Evolutionary conservation across 2,797 vertebrate species (phyloP), one percentile per base, ranked within the genome.

Genomic region (Hippopotamyrus pictus): DNA sequence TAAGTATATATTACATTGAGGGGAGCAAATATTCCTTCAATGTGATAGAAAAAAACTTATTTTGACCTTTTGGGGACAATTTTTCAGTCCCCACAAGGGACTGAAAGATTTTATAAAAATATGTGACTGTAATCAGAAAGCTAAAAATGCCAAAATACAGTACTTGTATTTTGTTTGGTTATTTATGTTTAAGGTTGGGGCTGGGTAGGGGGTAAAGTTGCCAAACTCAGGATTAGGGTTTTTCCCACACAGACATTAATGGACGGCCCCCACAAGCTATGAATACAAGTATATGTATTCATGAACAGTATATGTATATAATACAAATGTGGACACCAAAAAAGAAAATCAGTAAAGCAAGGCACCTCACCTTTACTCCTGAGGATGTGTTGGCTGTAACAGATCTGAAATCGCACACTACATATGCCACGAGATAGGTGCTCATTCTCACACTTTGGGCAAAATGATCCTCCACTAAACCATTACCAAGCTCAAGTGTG

Each of bases 391-490:
- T 88, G 3, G 57, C 88, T 48, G 51, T 76, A 14, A 91, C 65
- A 54, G 87, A 88, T 69, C 41, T 87, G 84, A 91, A 91, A 82
- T 91, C 90, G 25, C 89, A 82, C 14, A 91, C 88, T 76, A 90
- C 85, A 46, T 76, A 91, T 6, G 90, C 90, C 57, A 91, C 89
- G 5, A 91, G 48, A 51, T 91, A 91, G 2, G 89, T 90, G 65
- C 90, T 91, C 90, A 91, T 91, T 69, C 59, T 89, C 12, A 89
- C 89, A 50, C 87, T 91, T 53, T 2, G 59, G n/a, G 88, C 86
- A 90, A 91, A 91, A 25, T 86, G 12, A 46, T 91, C 90, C 69
- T 91, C 88, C 57, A 89, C 29, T 22, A 90, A 17, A 17, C 88
- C 89, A 86, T 57, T 65, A 25, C 9, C 82, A 48, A 79, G 88